Evolutionary conservation across 2,888 invertebrate genomes (phyloP).

Genomic region (Neocrepidodera transversa): DNA sequence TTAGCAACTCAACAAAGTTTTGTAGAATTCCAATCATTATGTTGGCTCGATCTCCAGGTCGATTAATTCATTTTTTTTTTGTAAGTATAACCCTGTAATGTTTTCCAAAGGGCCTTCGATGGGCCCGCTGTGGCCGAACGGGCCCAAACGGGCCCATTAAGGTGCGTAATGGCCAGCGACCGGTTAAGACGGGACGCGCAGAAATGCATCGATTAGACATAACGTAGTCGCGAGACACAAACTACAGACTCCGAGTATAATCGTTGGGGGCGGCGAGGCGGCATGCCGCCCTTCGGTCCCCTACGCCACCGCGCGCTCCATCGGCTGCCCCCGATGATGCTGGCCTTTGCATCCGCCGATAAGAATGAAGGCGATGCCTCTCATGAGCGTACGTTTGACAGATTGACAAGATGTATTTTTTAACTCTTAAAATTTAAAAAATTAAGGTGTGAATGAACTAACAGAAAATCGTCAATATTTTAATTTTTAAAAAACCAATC

Average conservation of each 20-base stretch:
- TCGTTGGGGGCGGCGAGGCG: conserved; percentile 32
- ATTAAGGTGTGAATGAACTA: background rate
- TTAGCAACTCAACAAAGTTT: too few relatives aligned
- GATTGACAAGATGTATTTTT: background rate
- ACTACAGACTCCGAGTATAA: conserved; percentile 42
- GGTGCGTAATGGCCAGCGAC: conserved; percentile 76
- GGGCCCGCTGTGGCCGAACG: conserved; percentile 50
- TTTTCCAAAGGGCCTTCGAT: conserved; percentile 32
- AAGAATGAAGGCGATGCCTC: conserved; percentile 17
- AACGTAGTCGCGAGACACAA: conserved; percentile 63
- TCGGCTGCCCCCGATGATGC: conserved; percentile 19
- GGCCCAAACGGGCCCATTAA: conserved; percentile 70
- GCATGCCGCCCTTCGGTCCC: background rate
- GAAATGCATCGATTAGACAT: conserved; percentile 75
- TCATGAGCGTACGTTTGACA: background rate
- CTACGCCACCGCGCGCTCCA: conserved; percentile 15
- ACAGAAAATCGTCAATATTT: too few relatives aligned
- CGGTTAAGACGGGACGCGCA: conserved; percentile 72
- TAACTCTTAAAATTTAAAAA: too few relatives aligned
- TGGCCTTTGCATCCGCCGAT: conserved; percentile 33
- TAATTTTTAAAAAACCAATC: too few relatives aligned
- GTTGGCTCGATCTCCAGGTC: too few relatives aligned
- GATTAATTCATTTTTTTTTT: too few relatives aligned
- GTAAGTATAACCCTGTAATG: conserved; percentile 6
- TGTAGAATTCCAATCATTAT: too few relatives aligned